These are phyloP conservation scores for Sinella curviseta DNA, from an alignment of 1,140 invertebrate genomes.

Conservation along the genomic window DNA sequence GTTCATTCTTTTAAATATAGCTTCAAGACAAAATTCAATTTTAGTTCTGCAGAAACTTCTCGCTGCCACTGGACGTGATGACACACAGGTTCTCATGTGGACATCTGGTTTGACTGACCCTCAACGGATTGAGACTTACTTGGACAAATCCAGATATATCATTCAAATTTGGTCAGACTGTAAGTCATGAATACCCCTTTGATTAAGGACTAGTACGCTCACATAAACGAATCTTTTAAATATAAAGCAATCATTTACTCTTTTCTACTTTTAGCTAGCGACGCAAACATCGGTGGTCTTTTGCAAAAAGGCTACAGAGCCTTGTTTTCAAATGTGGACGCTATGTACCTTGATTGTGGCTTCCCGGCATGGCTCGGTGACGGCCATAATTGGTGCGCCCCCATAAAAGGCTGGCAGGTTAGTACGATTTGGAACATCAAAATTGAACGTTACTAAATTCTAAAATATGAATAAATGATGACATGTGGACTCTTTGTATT, in stretches of 20 bases:
- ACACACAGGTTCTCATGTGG: slow-evolving; percentile 71
- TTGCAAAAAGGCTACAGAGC: slow-evolving; percentile 36
- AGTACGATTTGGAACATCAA: neutral
- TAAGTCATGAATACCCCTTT: neutral
- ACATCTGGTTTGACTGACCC: slow-evolving; percentile 73
- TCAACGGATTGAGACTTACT: slow-evolving; percentile 64
- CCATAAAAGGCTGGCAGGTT: slow-evolving; percentile 58
- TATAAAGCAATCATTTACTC: slow-evolving; percentile 42
- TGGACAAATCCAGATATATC: slow-evolving; percentile 72
- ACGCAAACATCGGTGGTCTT: slow-evolving; percentile 6
- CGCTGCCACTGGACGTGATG: slow-evolving; percentile 55
- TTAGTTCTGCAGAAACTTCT: neutral
- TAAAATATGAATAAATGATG: neutral
- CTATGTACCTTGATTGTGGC: slow-evolving; percentile 51
- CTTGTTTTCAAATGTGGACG: slow-evolving; percentile 45
- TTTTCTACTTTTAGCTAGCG: slow-evolving; percentile 49
- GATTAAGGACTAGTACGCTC: neutral
- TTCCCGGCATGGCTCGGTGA: slow-evolving; percentile 49
- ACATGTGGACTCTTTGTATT: neutral
- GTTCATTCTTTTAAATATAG: neutral
- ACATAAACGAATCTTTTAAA: neutral
- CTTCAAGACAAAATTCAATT: slow-evolving; percentile 3
- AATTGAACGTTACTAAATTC: neutral
- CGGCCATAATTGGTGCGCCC: slow-evolving; percentile 48
- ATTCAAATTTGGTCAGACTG: slow-evolving; percentile 57